phyloP scores from a whole-genome alignment of 1,140 invertebrate species.

The Nylanderia fulva region DNA sequence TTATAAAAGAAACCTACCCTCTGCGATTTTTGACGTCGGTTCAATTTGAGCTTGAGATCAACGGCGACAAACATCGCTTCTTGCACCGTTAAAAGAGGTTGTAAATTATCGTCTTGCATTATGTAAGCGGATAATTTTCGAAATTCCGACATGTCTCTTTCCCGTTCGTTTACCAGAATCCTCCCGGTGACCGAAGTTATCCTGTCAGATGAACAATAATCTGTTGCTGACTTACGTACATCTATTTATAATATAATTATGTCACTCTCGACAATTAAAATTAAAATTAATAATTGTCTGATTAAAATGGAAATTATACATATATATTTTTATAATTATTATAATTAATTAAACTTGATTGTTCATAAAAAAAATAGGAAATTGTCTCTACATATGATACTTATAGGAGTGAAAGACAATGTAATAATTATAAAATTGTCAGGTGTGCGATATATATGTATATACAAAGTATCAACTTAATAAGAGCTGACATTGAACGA shows the following conservation, averaged over 20 bases:
- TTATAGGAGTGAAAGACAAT: no score
- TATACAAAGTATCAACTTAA: no score
- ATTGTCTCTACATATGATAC: no score
- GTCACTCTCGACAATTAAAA: no score
- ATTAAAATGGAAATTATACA: no score
- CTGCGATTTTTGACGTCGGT: conserved; percentile 87
- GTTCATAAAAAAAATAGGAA: no score
- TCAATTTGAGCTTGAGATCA: conserved; percentile 93
- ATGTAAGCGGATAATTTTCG: conserved; percentile 95
- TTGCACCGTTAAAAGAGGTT: conserved; percentile 93
- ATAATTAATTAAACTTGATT: no score
- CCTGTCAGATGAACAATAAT: conserved; percentile 78
- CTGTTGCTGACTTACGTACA: not conserved
- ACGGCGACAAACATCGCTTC: conserved; percentile 95
- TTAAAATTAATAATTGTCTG: no score
- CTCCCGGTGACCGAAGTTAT: conserved; percentile 86
- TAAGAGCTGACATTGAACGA: no score
- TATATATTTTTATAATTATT: no score
- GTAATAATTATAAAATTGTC: no score
- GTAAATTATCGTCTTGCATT: conserved; percentile 95
- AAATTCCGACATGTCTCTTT: conserved; percentile 91
- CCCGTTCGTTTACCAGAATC: conserved; percentile 89
- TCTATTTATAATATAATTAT: not conserved
- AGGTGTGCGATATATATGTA: no score
- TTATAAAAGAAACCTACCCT: conserved; percentile 86